phyloP scores from a whole-genome alignment of 2,113 vertebrate species.

The Cariama cristata region DNA sequence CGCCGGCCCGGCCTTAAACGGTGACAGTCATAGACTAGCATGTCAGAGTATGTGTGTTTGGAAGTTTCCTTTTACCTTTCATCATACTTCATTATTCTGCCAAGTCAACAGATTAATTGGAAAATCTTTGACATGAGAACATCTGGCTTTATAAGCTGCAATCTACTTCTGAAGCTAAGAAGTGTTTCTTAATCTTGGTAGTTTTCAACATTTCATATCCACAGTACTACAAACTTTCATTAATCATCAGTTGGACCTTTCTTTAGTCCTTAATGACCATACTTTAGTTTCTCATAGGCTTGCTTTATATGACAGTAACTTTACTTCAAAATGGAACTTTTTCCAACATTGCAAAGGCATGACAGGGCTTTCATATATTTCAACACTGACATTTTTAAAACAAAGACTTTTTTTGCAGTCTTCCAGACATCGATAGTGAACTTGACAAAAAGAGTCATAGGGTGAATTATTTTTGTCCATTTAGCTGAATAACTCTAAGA shows the following conservation, averaged over 20 bases:
- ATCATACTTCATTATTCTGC: neutral
- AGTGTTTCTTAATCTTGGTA: neutral
- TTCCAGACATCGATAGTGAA: neutral
- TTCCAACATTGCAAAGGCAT: neutral
- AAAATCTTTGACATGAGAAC: neutral
- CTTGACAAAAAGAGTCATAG: neutral
- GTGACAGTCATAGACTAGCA: neutral
- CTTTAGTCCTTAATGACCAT: neutral
- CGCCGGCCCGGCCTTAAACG: too few relatives aligned
- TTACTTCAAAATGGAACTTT: neutral
- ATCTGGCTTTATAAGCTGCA: neutral
- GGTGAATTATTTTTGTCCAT: neutral
- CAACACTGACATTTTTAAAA: constrained; percentile 6
- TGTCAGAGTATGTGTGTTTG: neutral
- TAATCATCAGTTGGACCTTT: neutral
- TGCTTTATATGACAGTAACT: neutral
- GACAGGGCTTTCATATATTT: neutral
- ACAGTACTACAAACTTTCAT: neutral
- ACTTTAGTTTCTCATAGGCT: neutral
- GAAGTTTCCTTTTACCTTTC: neutral
- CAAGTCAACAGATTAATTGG: neutral
- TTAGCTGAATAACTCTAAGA: neutral
- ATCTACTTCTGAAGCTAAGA: neutral
- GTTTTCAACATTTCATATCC: neutral
- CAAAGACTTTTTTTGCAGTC: neutral